Percentiles rank a stretch among this genome's conserved stretches.
Evolutionary conservation across 2,888 invertebrate genomes (phyloP).

Genomic region (Oxyteleia sp.): DNA sequence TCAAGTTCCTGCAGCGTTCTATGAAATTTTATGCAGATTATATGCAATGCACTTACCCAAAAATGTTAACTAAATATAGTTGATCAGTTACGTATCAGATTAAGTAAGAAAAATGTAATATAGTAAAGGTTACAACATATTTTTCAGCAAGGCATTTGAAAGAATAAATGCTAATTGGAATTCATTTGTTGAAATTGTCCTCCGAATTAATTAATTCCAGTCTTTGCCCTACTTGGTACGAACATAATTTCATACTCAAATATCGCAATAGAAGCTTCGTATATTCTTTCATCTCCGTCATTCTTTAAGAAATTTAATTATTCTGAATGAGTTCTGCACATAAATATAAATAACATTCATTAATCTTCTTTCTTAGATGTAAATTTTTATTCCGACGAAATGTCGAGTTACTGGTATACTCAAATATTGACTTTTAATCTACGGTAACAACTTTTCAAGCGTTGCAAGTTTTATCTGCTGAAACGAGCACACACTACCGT

Average conservation of each 20-base stretch:
- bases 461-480: slow-evolving; percentile 54
- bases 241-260: background rate
- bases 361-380: slow-evolving; percentile 47
- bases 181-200: too few relatives aligned
- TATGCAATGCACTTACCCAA: too few relatives aligned
- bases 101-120: too few relatives aligned
- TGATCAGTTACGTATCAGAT: too few relatives aligned
- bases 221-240: background rate
- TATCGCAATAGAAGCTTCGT: background rate
- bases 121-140: too few relatives aligned
- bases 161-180: too few relatives aligned
- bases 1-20: too few relatives aligned
- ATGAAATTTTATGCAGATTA: too few relatives aligned
- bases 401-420: slow-evolving; percentile 41
- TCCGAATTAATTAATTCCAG: background rate
- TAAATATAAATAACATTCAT: slow-evolving; percentile 55
- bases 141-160: too few relatives aligned
- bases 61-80: too few relatives aligned
- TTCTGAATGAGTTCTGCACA: slow-evolving; percentile 21
- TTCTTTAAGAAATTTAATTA: background rate
- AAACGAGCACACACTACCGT: slow-evolving; percentile 34
- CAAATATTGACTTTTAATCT: slow-evolving; percentile 73
- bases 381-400: slow-evolving; percentile 60
- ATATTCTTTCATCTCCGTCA: background rate
- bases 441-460: slow-evolving; percentile 62